A percentile compares a stretch with the other conserved stretches of the same genome.
Evolutionary conservation across 2,888 invertebrate genomes (phyloP).

Genomic region (Volucella zonaria): DNA sequence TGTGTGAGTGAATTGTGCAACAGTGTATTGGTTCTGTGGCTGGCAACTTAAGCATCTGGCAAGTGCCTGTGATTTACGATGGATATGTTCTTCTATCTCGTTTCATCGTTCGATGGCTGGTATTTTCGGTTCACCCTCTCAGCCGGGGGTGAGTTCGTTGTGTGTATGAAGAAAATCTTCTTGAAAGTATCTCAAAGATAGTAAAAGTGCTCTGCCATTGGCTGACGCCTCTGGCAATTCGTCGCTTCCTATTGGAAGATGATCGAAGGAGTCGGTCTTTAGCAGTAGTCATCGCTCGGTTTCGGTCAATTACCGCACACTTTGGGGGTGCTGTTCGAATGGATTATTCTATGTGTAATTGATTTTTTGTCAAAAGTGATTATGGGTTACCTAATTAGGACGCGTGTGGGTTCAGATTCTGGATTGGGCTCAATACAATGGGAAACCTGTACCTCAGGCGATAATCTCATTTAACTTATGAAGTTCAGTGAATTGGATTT

Average conservation of each 20-base stretch:
- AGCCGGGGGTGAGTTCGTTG: slow-evolving; percentile 56
- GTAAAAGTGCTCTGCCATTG: slow-evolving; percentile 72
- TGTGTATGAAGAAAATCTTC: slow-evolving; percentile 71
- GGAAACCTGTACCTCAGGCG: slow-evolving; percentile 66
- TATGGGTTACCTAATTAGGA: slow-evolving; percentile 53
- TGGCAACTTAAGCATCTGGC: slow-evolving; percentile 72
- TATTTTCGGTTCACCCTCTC: slow-evolving; percentile 25
- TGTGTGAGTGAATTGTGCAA: slow-evolving; percentile 33
- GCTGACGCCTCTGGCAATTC: slow-evolving; percentile 69
- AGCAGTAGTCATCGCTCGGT: slow-evolving; percentile 29
- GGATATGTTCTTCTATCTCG: slow-evolving; percentile 60
- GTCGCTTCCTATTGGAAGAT: slow-evolving; percentile 70
- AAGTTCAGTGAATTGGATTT: slow-evolving; percentile 61
- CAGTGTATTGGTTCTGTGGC: slow-evolving; percentile 66
- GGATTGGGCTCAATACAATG: slow-evolving; percentile 24
- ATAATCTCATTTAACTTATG: slow-evolving; percentile 57
- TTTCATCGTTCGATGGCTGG: slow-evolving; percentile 38
- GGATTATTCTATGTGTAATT: slow-evolving; percentile 53
- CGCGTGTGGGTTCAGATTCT: neutral
- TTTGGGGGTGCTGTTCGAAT: slow-evolving; percentile 47
- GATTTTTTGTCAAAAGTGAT: slow-evolving; percentile 62
- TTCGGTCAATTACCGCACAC: slow-evolving; percentile 57
- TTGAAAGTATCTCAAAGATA: slow-evolving; percentile 70
- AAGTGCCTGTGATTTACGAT: slow-evolving; percentile 73
- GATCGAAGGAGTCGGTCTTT: slow-evolving; percentile 54